Percentiles rank a stretch among this genome's conserved stretches.
phyloP scores from a whole-genome alignment of 2,888 invertebrate genomes.

The Marasmarcha lunaedactyla region DNA sequence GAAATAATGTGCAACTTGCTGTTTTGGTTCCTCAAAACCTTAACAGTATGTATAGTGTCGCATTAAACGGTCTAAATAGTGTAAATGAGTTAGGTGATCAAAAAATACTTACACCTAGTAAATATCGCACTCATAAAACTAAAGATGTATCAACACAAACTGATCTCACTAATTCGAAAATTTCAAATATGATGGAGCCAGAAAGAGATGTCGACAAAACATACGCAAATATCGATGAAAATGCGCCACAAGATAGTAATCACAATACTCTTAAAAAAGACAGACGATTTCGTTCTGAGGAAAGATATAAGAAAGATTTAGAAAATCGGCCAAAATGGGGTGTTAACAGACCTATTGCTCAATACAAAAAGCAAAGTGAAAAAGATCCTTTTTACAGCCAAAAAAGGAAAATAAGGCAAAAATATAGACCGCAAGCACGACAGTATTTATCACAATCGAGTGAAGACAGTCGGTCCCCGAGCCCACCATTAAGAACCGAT shows the following conservation, averaged over 20 bases:
- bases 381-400: slow-evolving; percentile 87
- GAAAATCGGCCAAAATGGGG: slow-evolving; percentile 81
- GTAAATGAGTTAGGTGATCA: slow-evolving; percentile 37
- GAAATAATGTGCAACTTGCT: slow-evolving; percentile 70
- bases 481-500: slow-evolving; percentile 55
- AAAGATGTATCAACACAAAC: slow-evolving; percentile 80
- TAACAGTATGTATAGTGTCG: slow-evolving; percentile 50
- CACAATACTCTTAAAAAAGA: slow-evolving; percentile 65
- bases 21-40: slow-evolving; percentile 68
- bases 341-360: slow-evolving; percentile 80
- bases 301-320: slow-evolving; percentile 66
- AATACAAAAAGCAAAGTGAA: slow-evolving; percentile 90
- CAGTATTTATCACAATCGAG: slow-evolving; percentile 71
- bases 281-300: slow-evolving; percentile 62
- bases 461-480: slow-evolving; percentile 72
- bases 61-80: slow-evolving; percentile 48
- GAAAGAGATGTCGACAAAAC: slow-evolving; percentile 64
- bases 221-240: slow-evolving; percentile 58
- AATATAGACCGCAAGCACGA: slow-evolving; percentile 70
- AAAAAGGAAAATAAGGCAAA: slow-evolving; percentile 75
- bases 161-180: slow-evolving; percentile 44
- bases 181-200: slow-evolving; percentile 41
- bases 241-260: slow-evolving; percentile 57
- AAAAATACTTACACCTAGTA: slow-evolving; percentile 54
- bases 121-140: slow-evolving; percentile 55